Percentiles rank a stretch among this genome's conserved stretches.
These are phyloP conservation scores for Lasius platythorax DNA, from an alignment of 2,888 invertebrate species.

Conservation along the genomic window DNA sequence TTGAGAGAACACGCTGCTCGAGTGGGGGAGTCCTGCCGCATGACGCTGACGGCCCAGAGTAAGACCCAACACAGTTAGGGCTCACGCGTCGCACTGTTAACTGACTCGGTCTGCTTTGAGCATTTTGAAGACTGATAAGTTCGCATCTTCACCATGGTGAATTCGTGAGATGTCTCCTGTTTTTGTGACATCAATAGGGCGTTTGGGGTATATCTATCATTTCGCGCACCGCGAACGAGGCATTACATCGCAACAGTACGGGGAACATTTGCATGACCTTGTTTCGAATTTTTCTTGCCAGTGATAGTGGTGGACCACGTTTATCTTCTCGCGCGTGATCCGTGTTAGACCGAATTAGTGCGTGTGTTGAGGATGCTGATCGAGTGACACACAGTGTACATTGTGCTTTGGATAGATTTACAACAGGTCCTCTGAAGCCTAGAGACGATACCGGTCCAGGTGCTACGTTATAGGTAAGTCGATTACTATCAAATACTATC, in stretches of 20 bases:
- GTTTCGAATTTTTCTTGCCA: constrained; percentile 6
- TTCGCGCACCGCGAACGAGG: neutral
- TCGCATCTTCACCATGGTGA: neutral
- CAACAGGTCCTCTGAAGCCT: constrained; percentile 80
- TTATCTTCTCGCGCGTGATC: neutral
- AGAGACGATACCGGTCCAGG: constrained; percentile 84
- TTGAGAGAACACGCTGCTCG: constrained; percentile 21
- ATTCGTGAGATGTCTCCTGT: neutral
- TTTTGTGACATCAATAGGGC: neutral
- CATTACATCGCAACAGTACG: neutral
- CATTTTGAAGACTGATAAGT: constrained; percentile 74
- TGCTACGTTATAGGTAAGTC: constrained; percentile 85
- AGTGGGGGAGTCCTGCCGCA: constrained; percentile 64
- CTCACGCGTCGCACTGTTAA: constrained; percentile 84
- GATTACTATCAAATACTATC: neutral
- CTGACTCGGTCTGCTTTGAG: constrained; percentile 84
- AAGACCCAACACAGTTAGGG: constrained; percentile 85
- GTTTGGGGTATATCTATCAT: neutral
- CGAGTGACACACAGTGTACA: constrained; percentile 78
- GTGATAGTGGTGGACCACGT: constrained; percentile 23
- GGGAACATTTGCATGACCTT: constrained; percentile 10
- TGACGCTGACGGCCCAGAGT: constrained; percentile 50
- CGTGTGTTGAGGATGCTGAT: neutral
- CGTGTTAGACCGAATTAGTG: neutral
- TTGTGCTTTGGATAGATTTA: constrained; percentile 83